Evolutionary conservation across 1,140 invertebrate genomes (phyloP).

Genomic region (Rhopalosiphum padi): DNA sequence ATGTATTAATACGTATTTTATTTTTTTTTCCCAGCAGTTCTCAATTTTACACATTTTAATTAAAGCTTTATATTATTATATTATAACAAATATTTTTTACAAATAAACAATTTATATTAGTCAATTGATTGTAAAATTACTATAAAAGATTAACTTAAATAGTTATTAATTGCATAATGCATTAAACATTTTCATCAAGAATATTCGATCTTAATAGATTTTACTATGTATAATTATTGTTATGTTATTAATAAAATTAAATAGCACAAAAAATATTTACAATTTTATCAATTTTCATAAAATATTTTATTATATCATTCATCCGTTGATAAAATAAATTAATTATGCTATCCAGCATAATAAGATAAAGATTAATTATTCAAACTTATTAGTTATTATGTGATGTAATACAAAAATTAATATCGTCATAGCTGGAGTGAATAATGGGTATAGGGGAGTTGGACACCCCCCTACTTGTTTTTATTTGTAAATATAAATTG

Average conservation of each 20-base stretch:
- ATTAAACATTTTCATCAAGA: neutral
- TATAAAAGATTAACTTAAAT: neutral
- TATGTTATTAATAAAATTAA: neutral
- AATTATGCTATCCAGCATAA: neutral
- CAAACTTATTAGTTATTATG: neutral
- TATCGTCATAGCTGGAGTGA: neutral
- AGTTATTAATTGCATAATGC: neutral
- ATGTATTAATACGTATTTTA: neutral
- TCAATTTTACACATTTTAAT: neutral
- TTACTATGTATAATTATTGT: neutral
- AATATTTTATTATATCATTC: neutral
- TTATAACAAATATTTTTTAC: neutral
- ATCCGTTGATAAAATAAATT: neutral
- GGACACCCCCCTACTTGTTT: no score
- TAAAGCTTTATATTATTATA: neutral
- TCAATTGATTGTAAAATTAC: neutral
- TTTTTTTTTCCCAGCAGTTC: neutral
- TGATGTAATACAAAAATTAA: neutral
- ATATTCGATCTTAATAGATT: neutral
- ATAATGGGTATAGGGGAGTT: no score
- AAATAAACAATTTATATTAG: neutral
- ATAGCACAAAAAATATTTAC: neutral
- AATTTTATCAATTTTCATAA: neutral
- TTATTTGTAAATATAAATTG: no score
- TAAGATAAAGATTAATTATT: no score